These are phyloP conservation scores for Dipus sagitta DNA, from an alignment of 2,797 vertebrate species.

Conservation along the genomic window DNA sequence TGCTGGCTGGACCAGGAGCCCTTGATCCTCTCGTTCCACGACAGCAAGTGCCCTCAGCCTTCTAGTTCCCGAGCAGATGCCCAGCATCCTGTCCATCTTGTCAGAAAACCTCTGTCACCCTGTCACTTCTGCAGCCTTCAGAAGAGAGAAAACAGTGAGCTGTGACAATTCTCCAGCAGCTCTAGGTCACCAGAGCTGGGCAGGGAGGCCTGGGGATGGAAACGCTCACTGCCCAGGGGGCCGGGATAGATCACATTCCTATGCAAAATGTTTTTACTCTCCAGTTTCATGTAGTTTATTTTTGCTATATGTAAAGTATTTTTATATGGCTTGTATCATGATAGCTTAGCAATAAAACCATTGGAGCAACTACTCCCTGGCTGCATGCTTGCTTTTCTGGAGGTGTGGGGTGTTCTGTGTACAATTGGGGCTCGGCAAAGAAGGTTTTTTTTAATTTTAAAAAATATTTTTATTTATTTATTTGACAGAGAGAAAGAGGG, in stretches of 20 bases:
- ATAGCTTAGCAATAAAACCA: conserved; percentile 95
- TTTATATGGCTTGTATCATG: conserved; percentile 93
- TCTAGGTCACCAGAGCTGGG: neutral
- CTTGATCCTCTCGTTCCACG: neutral
- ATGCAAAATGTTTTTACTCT: conserved; percentile 86
- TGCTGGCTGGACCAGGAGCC: neutral
- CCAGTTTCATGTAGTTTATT: conserved; percentile 85
- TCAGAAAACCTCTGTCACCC: neutral
- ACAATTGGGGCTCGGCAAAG: neutral
- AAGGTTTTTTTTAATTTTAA: neutral
- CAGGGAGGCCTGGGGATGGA: conserved; percentile 38
- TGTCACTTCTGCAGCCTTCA: neutral
- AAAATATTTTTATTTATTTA: fast-evolving
- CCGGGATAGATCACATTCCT: conserved; percentile 84
- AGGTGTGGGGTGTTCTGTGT: no score
- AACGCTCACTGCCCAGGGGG: conserved; percentile 70
- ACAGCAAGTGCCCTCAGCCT: neutral
- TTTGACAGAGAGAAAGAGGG: no score
- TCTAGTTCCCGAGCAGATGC: neutral
- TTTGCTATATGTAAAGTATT: conserved; percentile 91
- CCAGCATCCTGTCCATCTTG: neutral
- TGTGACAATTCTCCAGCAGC: neutral
- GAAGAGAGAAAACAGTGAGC: neutral
- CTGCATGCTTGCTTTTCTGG: conserved; percentile 60
- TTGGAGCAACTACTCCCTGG: conserved; percentile 80